Evolutionary conservation across 2,888 invertebrate species (phyloP), one percentile per base, ranked within the genome.

Genomic region (Bombyx huttoni): DNA sequence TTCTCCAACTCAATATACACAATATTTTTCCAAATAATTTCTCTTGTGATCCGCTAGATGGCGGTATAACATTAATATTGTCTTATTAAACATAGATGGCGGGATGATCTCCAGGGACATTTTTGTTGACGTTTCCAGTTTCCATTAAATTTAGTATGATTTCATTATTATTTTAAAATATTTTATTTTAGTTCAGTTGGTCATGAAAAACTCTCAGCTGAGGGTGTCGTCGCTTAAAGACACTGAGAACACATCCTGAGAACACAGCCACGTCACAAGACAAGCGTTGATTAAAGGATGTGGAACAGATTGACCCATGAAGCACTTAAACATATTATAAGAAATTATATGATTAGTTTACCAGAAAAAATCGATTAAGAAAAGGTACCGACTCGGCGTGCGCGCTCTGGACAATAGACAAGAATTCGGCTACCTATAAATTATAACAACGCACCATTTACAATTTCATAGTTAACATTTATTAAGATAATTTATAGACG

Each of bases 401-500:
- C 8, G 57, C 56, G 56, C 34, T 51, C 52, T 52, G 47, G 54
- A 59, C 58, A 49, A 53, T 60, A 54, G 60, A 58, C 59, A 59
- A 60, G 54, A 54, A 54, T 57, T 0, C 40, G 40, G 40, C 40
- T 40, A 40, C 40, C 40, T 40, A 40, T 40, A 48, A 13, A 51
- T 50, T 50, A 53, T 50, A 47, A 40, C 9, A 40, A 1, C 68
- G 68, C 40, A 12, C 5, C 69, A 63, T 70, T 69, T 65, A 66
- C 63, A 61, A 70, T 65, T 73, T 74, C 73, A 78, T 81, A 76
- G 77, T 81, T 81, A 73, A 73, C 69, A 75, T 76, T 75, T 81
- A 87, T 88, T 87, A 86, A 71, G 75, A 81, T 87, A 88, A 88
- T 86, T 86, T 87, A 88, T 86, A 84, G 84, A 78, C 75, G 75